phyloP scores from a whole-genome alignment of 2,888 invertebrate genomes.

The Apeira syringaria region DNA sequence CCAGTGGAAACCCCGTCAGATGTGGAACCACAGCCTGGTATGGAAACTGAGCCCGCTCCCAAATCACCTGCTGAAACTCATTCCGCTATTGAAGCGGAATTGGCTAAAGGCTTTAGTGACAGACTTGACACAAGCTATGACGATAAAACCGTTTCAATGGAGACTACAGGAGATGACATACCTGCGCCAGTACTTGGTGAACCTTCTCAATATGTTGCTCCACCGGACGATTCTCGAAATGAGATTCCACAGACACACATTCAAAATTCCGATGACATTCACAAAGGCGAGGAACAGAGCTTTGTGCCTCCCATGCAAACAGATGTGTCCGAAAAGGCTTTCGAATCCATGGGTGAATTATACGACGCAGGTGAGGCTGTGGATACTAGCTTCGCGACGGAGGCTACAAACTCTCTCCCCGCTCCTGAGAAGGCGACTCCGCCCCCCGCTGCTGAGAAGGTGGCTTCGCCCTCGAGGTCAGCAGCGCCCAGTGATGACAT shows the following conservation, averaged over 20 bases:
- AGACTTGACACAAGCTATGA: background rate
- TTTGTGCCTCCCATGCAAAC: conserved; percentile 2
- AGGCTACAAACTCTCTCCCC: conserved; percentile 1
- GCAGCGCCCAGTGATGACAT: conserved; percentile 45
- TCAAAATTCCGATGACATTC: background rate
- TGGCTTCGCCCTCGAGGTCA: background rate
- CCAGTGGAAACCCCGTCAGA: conserved; percentile 2
- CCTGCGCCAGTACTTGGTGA: background rate
- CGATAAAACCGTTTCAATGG: background rate
- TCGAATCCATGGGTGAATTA: conserved; percentile 30
- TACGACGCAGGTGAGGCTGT: conserved; percentile 59
- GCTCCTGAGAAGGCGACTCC: conserved; percentile 10
- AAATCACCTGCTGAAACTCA: background rate
- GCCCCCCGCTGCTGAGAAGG: background rate
- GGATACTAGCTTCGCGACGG: conserved; percentile 58
- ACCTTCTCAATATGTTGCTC: background rate
- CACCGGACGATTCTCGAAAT: background rate
- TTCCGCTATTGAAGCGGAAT: background rate
- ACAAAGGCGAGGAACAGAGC: conserved; percentile 2
- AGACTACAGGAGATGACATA: background rate
- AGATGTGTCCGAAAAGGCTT: conserved; percentile 8
- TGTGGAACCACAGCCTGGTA: background rate
- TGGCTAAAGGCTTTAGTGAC: background rate
- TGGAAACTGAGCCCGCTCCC: background rate
- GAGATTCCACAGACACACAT: background rate